Evolutionary conservation across 2,113 vertebrate genomes (phyloP).

Genomic region (Hyla sarda): DNA sequence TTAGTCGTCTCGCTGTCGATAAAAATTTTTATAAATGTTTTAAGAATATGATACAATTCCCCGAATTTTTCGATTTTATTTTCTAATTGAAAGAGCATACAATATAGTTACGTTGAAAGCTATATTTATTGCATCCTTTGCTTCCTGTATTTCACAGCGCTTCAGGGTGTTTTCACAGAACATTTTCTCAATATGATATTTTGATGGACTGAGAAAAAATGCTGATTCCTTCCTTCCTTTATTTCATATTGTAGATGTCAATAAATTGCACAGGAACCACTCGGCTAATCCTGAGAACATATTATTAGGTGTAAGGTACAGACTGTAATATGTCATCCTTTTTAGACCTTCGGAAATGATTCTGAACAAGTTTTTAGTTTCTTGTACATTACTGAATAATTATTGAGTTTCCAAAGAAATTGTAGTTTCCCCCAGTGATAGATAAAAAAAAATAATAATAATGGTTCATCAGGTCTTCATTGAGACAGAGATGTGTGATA

Average conservation of each 20-base stretch:
- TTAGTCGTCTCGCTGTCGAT: not conserved
- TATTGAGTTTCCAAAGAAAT: not conserved
- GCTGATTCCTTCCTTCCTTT: not conserved
- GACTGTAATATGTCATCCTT: not conserved
- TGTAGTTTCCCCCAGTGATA: not conserved
- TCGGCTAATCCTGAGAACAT: not conserved
- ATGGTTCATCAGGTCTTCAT: not conserved
- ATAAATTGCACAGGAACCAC: not conserved
- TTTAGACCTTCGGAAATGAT: not conserved
- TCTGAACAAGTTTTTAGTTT: not conserved
- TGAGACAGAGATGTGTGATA: not conserved
- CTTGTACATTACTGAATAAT: not conserved
- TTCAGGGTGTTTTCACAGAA: conserved; percentile 9
- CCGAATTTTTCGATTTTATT: not conserved
- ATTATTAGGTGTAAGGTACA: not conserved
- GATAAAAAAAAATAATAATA: not conserved
- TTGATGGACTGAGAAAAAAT: conserved; percentile 10
- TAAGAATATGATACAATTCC: not conserved
- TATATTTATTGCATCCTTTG: not conserved
- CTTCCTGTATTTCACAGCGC: not conserved
- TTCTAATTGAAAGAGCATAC: not conserved
- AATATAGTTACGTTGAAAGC: not conserved
- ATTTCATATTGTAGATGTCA: conserved; percentile 5
- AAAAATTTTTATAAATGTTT: not conserved
- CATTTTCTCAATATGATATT: not conserved